Conservation (phyloP, 2,797 vertebrate genomes). For the Malacoctenus gilli region DNA sequence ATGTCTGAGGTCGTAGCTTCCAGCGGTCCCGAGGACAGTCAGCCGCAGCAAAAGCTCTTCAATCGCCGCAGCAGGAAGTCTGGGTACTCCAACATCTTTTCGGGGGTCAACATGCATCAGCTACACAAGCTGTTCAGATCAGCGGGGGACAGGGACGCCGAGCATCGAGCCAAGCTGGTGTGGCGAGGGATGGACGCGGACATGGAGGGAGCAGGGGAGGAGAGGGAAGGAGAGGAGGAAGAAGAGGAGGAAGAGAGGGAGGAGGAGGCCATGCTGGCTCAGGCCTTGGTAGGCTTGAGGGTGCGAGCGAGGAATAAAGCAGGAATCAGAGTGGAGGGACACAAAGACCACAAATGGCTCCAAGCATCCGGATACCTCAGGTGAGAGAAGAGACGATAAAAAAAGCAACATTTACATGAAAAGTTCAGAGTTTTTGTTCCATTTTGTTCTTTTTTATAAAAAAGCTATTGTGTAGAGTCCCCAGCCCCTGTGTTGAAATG, state of each 20-base stretch:
- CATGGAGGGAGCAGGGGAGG: constrained; percentile 71
- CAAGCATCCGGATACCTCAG: constrained; percentile 61
- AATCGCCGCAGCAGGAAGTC: constrained; percentile 79
- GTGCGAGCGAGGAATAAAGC: constrained; percentile 72
- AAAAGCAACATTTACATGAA: too few relatives aligned
- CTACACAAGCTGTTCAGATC: constrained; percentile 85
- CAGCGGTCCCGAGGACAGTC: constrained; percentile 37
- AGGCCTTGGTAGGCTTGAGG: constrained; percentile 82
- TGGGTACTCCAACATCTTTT: constrained; percentile 89
- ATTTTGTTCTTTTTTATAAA: too few relatives aligned
- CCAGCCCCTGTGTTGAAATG: constrained; percentile 21
- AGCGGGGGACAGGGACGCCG: constrained; percentile 82
- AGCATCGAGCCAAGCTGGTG: constrained; percentile 84
- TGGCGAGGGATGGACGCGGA: constrained; percentile 77
- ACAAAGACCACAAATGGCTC: constrained; percentile 60
- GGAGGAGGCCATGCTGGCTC: constrained; percentile 77
- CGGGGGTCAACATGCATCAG: constrained; percentile 85
- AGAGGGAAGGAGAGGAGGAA: constrained; percentile 72
- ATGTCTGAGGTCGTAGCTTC: constrained; percentile 67
- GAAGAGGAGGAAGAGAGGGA: constrained; percentile 71
- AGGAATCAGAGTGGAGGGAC: constrained; percentile 64
- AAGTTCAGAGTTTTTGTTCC: background rate
- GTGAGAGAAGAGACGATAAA: constrained; percentile 27
- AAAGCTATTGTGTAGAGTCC: constrained; percentile 1
- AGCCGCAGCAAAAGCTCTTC: constrained; percentile 45